Evolutionary conservation across 2,113 vertebrate genomes (phyloP), one percentile per base, ranked within the genome.

Genomic region (Channa argus): DNA sequence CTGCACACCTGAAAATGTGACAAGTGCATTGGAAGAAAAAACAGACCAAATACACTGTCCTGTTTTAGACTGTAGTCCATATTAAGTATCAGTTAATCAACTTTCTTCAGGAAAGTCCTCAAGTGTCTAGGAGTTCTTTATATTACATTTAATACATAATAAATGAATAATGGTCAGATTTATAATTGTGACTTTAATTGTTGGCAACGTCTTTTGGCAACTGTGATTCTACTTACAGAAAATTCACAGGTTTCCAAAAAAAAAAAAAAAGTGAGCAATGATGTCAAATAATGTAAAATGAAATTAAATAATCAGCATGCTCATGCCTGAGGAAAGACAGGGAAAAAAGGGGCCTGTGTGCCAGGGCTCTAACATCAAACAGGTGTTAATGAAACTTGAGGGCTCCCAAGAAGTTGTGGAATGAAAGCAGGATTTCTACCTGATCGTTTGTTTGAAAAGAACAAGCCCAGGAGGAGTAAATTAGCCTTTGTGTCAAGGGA

Each of bases 401-500:
- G 11, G n/a, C 38, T 71, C 37, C 13, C 58, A 45, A 84, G 41
- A 11, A 13, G 34, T 15, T 59, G 46, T 56, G 37, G 78, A 64
- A 61, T 64, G 63, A 79, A 75, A 44, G 15, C 13, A 12, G 46
- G 34, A 55, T 56, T 50, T 77, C 43, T 64, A 43, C n/a, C 73
- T 39, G 55, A 73, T 36, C 61, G 77, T 64, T 76, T 79, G 50
- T 55, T 80, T 66, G 15, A 65, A 52, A 43, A 47, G 59, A 71
- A 58, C 12, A 74, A 68, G 75, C 75, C 83, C 66, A 0, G 78
- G 13, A 87, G 80, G 62, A 78, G 44, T 14, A 47, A 63, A 52
- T 11, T 11, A 0, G 59, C 60, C 66, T 45, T 54, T 36, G 43
- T 83, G 76, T 77, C 63, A 43, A 73, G 73, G 74, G 70, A 82